Conservation (phyloP, 2,888 invertebrate genomes). For the Rhaphigaster nebulosa region DNA sequence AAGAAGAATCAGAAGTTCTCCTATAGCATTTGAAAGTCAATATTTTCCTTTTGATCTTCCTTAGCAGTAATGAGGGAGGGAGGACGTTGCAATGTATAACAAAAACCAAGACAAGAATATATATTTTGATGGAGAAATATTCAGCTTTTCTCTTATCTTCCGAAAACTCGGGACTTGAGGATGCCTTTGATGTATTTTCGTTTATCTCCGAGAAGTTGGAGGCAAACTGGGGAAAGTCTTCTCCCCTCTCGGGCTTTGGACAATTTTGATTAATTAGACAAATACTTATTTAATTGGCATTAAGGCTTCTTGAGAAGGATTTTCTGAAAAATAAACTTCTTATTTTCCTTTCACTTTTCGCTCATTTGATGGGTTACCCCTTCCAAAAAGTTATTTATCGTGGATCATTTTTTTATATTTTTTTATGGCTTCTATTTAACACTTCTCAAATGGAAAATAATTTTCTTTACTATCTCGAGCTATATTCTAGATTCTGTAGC, state of each 20-base stretch:
- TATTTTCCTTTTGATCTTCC: constrained; percentile 8
- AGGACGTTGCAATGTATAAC: not conserved
- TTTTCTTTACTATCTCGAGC: not conserved
- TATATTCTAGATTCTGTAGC: not conserved
- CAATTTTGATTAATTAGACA: constrained; percentile 41
- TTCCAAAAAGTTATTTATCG: not conserved
- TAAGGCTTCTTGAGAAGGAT: not conserved
- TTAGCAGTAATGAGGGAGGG: not conserved
- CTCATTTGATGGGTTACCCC: not conserved
- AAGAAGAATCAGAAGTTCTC: not conserved
- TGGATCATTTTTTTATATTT: not conserved
- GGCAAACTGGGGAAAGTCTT: not conserved
- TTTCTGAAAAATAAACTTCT: constrained; percentile 17
- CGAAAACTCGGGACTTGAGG: not conserved
- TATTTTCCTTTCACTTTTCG: not conserved
- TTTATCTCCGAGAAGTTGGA: not conserved
- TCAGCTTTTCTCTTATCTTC: not conserved
- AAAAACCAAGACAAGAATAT: not conserved
- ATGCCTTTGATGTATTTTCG: constrained; percentile 15
- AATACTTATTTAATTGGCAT: constrained; percentile 27
- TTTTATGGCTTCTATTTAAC: not conserved
- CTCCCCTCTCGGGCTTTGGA: not conserved
- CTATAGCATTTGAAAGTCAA: not conserved
- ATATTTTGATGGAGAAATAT: not conserved
- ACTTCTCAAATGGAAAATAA: not conserved